Evolutionary conservation across 2,797 vertebrate species (phyloP).

Genomic region (Propithecus deckenii): DNA sequence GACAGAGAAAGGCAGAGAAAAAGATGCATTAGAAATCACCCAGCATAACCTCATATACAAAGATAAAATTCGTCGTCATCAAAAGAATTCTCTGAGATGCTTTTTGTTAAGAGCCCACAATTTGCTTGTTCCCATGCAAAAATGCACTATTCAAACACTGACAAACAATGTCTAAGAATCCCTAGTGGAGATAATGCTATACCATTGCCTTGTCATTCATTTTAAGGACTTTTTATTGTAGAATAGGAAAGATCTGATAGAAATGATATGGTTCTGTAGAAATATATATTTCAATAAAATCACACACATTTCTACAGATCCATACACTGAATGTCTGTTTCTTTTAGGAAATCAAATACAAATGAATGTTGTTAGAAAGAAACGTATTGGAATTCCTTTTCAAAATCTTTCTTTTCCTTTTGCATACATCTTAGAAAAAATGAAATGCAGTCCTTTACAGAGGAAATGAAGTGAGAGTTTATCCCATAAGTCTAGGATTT

Average conservation of each 20-base stretch:
- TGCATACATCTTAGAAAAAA: conserved; percentile 52
- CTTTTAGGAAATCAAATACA: conserved; percentile 66
- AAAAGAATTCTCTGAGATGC: conserved; percentile 65
- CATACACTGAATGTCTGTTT: conserved; percentile 50
- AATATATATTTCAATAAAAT: conserved; percentile 74
- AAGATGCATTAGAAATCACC: conserved; percentile 48
- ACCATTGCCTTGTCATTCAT: conserved; percentile 76
- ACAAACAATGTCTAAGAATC: conserved; percentile 74
- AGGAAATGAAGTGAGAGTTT: conserved; percentile 14
- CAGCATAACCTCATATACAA: conserved; percentile 54
- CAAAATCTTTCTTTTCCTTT: conserved; percentile 56
- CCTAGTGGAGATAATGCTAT: conserved; percentile 69
- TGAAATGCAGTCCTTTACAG: conserved; percentile 27
- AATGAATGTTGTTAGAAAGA: conserved; percentile 61
- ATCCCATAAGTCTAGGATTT: background rate
- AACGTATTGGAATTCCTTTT: conserved; percentile 54
- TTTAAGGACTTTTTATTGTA: conserved; percentile 69
- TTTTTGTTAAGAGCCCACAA: conserved; percentile 66
- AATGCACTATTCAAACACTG: conserved; percentile 72
- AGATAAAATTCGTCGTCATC: conserved; percentile 67
- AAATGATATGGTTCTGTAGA: conserved; percentile 68
- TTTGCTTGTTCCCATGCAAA: conserved; percentile 71
- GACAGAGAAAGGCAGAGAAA: background rate
- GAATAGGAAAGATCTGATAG: conserved; percentile 66
- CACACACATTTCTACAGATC: conserved; percentile 64